Conservation (phyloP, 2,888 invertebrate species). For the Drosophila pseudotakahashii region DNA sequence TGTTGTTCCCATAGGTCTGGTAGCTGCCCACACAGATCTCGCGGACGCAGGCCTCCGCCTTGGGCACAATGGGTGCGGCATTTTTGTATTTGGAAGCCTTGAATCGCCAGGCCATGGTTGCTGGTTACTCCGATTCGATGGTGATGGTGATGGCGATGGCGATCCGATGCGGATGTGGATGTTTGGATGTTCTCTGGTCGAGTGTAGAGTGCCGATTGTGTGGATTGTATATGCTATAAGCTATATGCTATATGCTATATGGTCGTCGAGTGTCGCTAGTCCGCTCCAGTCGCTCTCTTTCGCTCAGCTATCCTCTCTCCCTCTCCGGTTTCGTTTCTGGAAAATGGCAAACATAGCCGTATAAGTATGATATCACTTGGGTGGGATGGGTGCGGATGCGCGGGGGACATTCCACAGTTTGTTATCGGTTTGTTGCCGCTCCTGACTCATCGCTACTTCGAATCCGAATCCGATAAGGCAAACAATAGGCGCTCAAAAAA, state of each 20-base stretch:
- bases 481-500: conserved; percentile 22
- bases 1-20: conserved; percentile 97
- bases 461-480: conserved; percentile 23
- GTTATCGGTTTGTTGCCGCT: conserved; percentile 17
- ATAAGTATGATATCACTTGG: conserved; percentile 17
- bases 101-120: conserved; percentile 95
- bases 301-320: conserved; percentile 1
- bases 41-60: conserved; percentile 94
- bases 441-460: conserved; percentile 31
- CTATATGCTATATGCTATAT: conserved; percentile 1
- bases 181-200: conserved; percentile 19
- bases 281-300: conserved; percentile 15
- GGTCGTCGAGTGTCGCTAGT: background rate
- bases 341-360: conserved; percentile 32
- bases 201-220: conserved; percentile 8
- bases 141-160: background rate
- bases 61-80: conserved; percentile 97
- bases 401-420: conserved; percentile 26
- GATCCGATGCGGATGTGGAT: conserved; percentile 10
- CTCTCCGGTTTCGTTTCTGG: conserved; percentile 21
- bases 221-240: conserved; percentile 18
- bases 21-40: conserved; percentile 96
- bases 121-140: background rate
- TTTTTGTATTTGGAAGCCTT: conserved; percentile 99
- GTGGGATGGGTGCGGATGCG: background rate